These are phyloP conservation scores for Riparia riparia DNA, from an alignment of 2,113 vertebrate genomes.

Conservation along the genomic window DNA sequence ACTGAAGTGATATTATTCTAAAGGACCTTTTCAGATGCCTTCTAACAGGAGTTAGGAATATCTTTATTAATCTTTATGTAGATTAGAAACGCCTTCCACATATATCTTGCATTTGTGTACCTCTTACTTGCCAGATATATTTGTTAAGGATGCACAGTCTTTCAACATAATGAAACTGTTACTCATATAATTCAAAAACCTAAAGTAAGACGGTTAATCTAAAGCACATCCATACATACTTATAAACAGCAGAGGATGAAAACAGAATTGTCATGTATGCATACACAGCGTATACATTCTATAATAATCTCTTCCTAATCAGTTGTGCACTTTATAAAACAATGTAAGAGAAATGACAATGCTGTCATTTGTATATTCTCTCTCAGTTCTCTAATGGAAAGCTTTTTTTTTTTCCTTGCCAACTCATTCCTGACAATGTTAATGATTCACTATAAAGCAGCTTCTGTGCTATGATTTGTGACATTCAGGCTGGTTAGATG, in stretches of 20 bases:
- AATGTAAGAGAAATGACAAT: slow-evolving; percentile 77
- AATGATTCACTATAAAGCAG: slow-evolving; percentile 97
- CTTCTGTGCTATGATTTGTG: slow-evolving; percentile 94
- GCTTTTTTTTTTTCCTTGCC: slow-evolving; percentile 83
- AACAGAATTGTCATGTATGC: slow-evolving; percentile 69
- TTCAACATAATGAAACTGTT: slow-evolving; percentile 37
- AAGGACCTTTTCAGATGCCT: background rate
- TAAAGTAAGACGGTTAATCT: slow-evolving; percentile 38
- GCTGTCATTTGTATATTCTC: slow-evolving; percentile 84
- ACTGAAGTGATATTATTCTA: background rate
- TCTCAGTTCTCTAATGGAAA: slow-evolving; percentile 82
- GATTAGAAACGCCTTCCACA: slow-evolving; percentile 19
- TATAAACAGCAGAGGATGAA: slow-evolving; percentile 55
- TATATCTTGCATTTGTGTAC: background rate
- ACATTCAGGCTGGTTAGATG: slow-evolving; percentile 91
- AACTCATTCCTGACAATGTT: slow-evolving; percentile 97
- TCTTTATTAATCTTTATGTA: slow-evolving; percentile 13
- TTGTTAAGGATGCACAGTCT: background rate
- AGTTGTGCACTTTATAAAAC: slow-evolving; percentile 77
- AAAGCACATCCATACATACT: background rate
- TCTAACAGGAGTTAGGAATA: background rate
- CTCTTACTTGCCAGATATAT: background rate
- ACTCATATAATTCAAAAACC: slow-evolving; percentile 19
- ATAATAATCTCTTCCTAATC: slow-evolving; percentile 79
- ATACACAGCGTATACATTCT: slow-evolving; percentile 51